A percentile compares a stretch with the other conserved stretches of the same genome.
Conservation (phyloP, 2,113 vertebrate genomes). For the Paramisgurnus dabryanus region DNA sequence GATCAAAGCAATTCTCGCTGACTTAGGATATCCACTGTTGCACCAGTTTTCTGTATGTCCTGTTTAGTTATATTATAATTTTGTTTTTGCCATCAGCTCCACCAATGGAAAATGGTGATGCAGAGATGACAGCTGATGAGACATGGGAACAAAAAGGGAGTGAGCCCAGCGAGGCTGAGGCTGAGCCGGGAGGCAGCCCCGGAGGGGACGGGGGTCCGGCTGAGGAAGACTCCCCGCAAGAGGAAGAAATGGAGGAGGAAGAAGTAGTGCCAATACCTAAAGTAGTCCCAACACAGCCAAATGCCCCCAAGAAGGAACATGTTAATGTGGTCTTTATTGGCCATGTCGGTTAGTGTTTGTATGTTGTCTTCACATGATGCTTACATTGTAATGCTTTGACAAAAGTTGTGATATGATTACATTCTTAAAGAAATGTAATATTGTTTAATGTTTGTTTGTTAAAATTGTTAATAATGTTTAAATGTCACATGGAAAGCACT, state of each 20-base stretch:
- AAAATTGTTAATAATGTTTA: no score
- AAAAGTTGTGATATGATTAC: no score
- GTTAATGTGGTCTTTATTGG: slow-evolving; percentile 92
- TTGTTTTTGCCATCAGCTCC: slow-evolving; percentile 49
- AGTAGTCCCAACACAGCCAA: slow-evolving; percentile 77
- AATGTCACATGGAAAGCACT: neutral
- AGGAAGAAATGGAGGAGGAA: slow-evolving; percentile 84
- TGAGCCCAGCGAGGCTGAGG: slow-evolving; percentile 76
- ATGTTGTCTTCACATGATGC: neutral
- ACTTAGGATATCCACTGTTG: neutral
- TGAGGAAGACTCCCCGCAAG: slow-evolving; percentile 73
- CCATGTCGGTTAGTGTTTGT: slow-evolving; percentile 81
- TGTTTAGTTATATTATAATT: no score
- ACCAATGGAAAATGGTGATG: slow-evolving; percentile 85
- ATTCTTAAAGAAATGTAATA: no score
- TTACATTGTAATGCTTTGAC: no score
- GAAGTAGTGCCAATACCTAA: slow-evolving; percentile 85
- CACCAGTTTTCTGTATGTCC: neutral
- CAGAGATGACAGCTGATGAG: slow-evolving; percentile 84
- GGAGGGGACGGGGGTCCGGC: slow-evolving; percentile 72
- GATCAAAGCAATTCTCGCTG: neutral
- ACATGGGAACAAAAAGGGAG: slow-evolving; percentile 90
- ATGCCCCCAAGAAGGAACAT: slow-evolving; percentile 89
- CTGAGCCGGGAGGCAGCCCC: slow-evolving; percentile 75
- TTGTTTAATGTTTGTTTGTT: no score